phyloP scores from a whole-genome alignment of 2,797 vertebrate species.

The Antrozous pallidus region DNA sequence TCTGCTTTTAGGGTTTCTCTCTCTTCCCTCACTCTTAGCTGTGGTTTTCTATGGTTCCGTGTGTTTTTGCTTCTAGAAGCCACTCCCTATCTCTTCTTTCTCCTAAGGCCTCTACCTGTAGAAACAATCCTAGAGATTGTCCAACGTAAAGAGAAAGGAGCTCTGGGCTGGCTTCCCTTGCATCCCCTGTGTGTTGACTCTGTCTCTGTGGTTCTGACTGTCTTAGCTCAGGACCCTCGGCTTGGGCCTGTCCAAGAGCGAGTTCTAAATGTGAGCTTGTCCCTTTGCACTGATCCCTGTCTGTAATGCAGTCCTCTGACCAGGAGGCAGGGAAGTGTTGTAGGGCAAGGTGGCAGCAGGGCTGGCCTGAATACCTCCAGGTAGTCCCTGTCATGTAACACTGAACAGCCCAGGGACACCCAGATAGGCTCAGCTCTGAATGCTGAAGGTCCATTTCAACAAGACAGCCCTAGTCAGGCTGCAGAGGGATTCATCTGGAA shows the following conservation, averaged over 20 bases:
- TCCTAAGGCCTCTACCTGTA: not conserved
- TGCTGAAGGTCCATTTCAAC: not conserved
- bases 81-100: not conserved
- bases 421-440: not conserved
- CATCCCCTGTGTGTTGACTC: not conserved
- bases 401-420: not conserved
- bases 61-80: not conserved
- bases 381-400: not conserved
- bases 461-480: not conserved
- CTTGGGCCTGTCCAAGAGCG: not conserved
- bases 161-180: fast-evolving
- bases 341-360: not conserved
- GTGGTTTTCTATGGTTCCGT: not conserved
- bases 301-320: not conserved
- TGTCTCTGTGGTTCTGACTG: not conserved
- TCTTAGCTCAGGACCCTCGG: not conserved
- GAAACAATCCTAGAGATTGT: not conserved
- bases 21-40: not conserved
- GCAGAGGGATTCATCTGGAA: not conserved
- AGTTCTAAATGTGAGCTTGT: not conserved
- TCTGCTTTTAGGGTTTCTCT: not conserved
- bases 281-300: not conserved
- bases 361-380: not conserved
- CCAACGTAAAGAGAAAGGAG: not conserved
- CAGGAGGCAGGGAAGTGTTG: not conserved